These are phyloP conservation scores for Tupiocoris notatus DNA, from an alignment of 2,888 invertebrate genomes.

Conservation along the genomic window DNA sequence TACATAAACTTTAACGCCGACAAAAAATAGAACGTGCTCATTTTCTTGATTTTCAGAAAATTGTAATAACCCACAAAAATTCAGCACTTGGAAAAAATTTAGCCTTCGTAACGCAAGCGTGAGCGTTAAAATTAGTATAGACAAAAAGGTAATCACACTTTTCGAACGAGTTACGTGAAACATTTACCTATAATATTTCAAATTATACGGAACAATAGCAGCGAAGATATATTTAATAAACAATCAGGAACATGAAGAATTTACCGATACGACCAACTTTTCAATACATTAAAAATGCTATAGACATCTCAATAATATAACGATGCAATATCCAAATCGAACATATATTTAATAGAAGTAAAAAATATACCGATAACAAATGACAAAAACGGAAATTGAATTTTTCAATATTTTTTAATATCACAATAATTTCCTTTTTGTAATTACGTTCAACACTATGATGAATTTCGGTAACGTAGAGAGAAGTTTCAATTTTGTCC, in stretches of 20 bases:
- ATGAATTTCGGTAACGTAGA: background rate
- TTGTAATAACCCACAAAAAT: too few relatives aligned
- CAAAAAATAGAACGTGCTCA: too few relatives aligned
- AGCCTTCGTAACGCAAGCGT: background rate
- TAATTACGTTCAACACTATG: conserved; percentile 10
- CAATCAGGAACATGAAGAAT: background rate
- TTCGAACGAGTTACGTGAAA: background rate
- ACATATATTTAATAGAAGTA: conserved; percentile 1
- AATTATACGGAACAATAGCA: too few relatives aligned
- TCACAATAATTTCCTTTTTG: conserved; percentile 21
- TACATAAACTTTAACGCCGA: too few relatives aligned
- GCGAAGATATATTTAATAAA: too few relatives aligned
- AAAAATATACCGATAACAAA: conserved; percentile 9
- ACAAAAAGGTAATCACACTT: background rate
- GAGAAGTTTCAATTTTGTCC: background rate
- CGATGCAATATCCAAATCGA: background rate
- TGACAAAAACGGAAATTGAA: conserved; percentile 20
- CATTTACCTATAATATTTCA: background rate
- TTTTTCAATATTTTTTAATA: conserved; percentile 23
- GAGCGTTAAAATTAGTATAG: background rate
- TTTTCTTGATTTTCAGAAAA: too few relatives aligned
- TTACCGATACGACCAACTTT: background rate
- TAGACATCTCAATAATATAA: background rate
- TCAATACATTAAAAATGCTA: background rate
- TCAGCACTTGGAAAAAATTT: too few relatives aligned